These are phyloP conservation scores for Psophia crepitans DNA, from an alignment of 2,113 vertebrate species.

Conservation along the genomic window DNA sequence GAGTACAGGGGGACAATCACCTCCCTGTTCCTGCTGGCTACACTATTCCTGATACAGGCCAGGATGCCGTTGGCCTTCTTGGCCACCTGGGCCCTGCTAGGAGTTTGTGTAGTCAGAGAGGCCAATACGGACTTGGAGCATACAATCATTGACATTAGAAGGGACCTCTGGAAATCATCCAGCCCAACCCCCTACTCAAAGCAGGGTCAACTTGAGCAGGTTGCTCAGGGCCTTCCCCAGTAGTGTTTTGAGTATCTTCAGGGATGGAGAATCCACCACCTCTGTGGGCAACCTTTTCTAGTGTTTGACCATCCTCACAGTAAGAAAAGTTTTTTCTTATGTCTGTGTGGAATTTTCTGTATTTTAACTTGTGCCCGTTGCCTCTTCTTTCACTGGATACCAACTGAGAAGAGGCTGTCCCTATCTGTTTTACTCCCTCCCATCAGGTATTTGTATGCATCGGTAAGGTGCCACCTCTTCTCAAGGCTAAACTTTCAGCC, in stretches of 20 bases:
- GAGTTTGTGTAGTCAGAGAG: not conserved
- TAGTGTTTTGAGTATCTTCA: not conserved
- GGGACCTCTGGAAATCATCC: not conserved
- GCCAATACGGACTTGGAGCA: not conserved
- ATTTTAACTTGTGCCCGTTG: not conserved
- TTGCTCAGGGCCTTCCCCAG: not conserved
- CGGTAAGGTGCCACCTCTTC: not conserved
- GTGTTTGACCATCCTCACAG: not conserved
- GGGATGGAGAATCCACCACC: not conserved
- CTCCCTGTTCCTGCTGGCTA: too few relatives aligned
- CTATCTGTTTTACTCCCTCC: not conserved
- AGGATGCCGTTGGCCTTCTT: too few relatives aligned
- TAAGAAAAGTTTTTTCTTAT: not conserved
- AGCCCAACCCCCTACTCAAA: not conserved
- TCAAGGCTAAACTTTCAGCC: not conserved
- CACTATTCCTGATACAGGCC: too few relatives aligned
- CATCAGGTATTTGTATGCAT: not conserved
- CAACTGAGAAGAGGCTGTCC: not conserved
- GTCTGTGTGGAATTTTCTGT: not conserved
- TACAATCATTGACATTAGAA: not conserved
- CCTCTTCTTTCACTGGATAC: not conserved
- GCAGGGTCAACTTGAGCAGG: not conserved
- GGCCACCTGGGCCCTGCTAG: too few relatives aligned
- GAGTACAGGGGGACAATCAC: too few relatives aligned
- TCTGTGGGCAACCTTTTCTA: not conserved